Percentiles rank a stretch among this genome's conserved stretches.
phyloP scores from a whole-genome alignment of 1,140 invertebrate genomes.

The Drosophila yakuba region DNA sequence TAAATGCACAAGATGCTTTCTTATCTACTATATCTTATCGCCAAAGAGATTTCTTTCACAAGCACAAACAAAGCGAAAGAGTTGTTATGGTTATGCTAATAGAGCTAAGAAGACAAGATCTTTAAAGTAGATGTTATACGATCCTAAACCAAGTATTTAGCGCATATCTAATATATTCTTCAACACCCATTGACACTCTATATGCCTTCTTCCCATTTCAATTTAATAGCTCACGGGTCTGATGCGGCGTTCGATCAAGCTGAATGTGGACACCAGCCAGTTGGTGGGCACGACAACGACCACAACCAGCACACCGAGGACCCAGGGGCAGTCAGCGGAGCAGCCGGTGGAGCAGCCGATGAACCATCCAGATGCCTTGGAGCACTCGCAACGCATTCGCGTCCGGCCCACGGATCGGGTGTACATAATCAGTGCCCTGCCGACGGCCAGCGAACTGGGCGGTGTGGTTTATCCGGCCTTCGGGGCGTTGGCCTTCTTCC shows the following conservation, averaged over 20 bases:
- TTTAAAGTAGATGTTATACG: background rate
- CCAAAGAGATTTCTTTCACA: too few species aligned
- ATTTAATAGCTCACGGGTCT: slow-evolving; percentile 63
- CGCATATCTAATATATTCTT: background rate
- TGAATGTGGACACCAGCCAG: slow-evolving; percentile 75
- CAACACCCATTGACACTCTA: background rate
- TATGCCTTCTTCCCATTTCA: background rate
- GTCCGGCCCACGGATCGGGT: slow-evolving; percentile 63
- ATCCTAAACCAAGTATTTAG: background rate
- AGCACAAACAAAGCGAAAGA: too few species aligned
- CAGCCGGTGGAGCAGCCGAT: background rate
- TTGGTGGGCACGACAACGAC: slow-evolving; percentile 50
- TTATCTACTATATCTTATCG: too few species aligned
- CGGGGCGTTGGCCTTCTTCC: slow-evolving; percentile 68
- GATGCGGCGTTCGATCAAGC: slow-evolving; percentile 78
- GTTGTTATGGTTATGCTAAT: too few species aligned
- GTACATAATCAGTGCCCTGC: slow-evolving; percentile 71
- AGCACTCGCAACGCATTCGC: slow-evolving; percentile 9
- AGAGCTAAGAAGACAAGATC: background rate
- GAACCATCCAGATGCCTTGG: background rate
- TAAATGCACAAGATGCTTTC: too few species aligned
- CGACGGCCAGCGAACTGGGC: slow-evolving; percentile 65
- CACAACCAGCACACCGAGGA: background rate
- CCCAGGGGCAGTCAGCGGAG: background rate
- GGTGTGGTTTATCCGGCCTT: slow-evolving; percentile 74